Evolutionary conservation across 2,888 invertebrate genomes (phyloP), one percentile per base, ranked within the genome.

Genomic region (Timema cristinae): DNA sequence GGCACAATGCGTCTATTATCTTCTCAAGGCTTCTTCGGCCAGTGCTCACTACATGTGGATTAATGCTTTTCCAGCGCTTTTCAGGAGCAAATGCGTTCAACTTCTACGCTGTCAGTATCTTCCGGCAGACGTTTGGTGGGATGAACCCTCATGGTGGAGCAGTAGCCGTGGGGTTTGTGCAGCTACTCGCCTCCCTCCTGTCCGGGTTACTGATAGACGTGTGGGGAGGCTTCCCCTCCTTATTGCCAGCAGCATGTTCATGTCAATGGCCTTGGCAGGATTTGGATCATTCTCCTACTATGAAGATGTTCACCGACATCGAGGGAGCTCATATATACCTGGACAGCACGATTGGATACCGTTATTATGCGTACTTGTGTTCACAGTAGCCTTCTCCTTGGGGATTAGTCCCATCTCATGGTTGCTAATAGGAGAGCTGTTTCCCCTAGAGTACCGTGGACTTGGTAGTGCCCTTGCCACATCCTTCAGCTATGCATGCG

Each of bases 341-440:
- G 89, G 90, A 51, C 88, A 89, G 77, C 86, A 90, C 78, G 92
- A 92, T 79, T 92, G 92, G 94, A 92, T 94, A 77, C 94, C 94
- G 9, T 81, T 94, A 74, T 85, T 93, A 13, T 93, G 93, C 82
- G 91, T 93, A 4, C 84, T 94, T 75, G 90, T 93, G 50, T 94
- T 93, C 81, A 93, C 93, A 2, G 90, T 93, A 73, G 93, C 93
- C 63, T 93, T 93, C 80, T 92, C 93, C n/a, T 83, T 94, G 77
- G 94, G 94, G 69, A 93, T 94, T 83, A 93, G 92, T 80, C 94
- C 94, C 49, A 93, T 94, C 79, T 93, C 94, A 50, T 93, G 93
- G 91, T 83, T 94, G 75, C 84, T 94, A 79, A 91, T 93, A 78
- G 92, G 92, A 72, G 93, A 93, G 81, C 83, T 94, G 71, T 93